Base-by-base conservation (phyloP, 2,888 invertebrate genomes). In the Melangyna quadrimaculata region DNA sequence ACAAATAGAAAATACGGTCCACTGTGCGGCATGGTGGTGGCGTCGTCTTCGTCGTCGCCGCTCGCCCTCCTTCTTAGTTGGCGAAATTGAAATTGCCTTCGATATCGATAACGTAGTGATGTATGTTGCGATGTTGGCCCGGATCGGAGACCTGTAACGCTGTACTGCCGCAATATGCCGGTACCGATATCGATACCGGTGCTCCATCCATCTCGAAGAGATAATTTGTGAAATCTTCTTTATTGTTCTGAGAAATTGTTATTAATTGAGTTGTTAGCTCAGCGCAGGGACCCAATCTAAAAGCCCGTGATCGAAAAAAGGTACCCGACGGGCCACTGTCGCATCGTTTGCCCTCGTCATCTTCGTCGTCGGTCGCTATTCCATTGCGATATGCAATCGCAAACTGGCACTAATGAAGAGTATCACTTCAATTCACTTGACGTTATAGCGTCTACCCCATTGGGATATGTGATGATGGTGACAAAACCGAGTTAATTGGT, bases 211-310 rank as follows among this genome's bases (percentile, higher is more conserved):
- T 77, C 80, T 63, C 63, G 55, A 51, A 32, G 72, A 86, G 86
- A 86, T 86, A 86, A 86, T 86, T 86, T 86, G 86, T 86, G 86
- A 86, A 86, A 86, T 81, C 86, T 81, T 86, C 89, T 89, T 89
- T 90, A 89, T 90, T 90, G 89, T 90, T 89, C 89, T 90, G 90
- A 90, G 90, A 90, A 90, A 91, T 91, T 90, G 90, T 91, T 91
- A 91, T 91, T 91, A 91, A 91, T 91, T 91, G 90, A 91, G 91
- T 90, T 91, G 90, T 90, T 86, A 86, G 81, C 80, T 43, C 69
- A 43, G 61, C 14, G 5, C 69, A 40, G 63, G 55, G 29, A 24
- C 48, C 55, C 27, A 32, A 65, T 17, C 35, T 22, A 35, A 37
- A 59, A 35, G 59, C 72, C 12, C 29, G n/a, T n/a, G 32, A 37